A percentile compares a stretch with the other conserved stretches of the same genome.
These are phyloP conservation scores for Benitochromis conjunctus DNA, from an alignment of 2,113 vertebrate species.

Conservation along the genomic window DNA sequence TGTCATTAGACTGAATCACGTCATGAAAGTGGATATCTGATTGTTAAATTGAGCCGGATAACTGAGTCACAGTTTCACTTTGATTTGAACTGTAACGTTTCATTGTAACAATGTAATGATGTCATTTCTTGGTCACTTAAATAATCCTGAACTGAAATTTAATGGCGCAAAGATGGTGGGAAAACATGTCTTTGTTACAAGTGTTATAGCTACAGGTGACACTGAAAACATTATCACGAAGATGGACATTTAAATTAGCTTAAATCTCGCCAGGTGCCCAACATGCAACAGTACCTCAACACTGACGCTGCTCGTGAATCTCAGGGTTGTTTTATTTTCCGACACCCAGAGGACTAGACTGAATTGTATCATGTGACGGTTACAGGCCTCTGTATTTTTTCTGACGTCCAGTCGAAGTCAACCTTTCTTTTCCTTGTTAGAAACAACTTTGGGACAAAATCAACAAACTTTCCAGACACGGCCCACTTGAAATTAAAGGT, in stretches of 20 bases:
- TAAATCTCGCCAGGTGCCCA: neutral
- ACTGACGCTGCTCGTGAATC: neutral
- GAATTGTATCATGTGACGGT: neutral
- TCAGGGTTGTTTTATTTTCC: neutral
- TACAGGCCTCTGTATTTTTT: neutral
- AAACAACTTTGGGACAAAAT: fast-evolving
- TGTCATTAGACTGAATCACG: fast-evolving
- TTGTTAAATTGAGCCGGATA: fast-evolving
- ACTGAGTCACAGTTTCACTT: neutral
- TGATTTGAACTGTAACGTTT: neutral
- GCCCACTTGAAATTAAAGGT: fast-evolving
- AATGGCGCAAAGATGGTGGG: neutral
- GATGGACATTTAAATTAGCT: neutral
- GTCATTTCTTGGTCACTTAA: neutral
- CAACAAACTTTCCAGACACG: neutral
- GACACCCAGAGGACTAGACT: neutral
- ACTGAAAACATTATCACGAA: fast-evolving
- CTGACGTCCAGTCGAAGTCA: neutral
- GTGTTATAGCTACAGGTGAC: neutral
- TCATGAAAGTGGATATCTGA: neutral
- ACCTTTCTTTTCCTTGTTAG: neutral
- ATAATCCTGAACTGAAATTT: neutral
- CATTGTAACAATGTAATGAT: neutral
- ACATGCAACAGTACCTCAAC: neutral
- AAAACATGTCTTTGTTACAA: neutral